phyloP scores from a whole-genome alignment of 2,888 invertebrate genomes.

The Buathra laborator region DNA sequence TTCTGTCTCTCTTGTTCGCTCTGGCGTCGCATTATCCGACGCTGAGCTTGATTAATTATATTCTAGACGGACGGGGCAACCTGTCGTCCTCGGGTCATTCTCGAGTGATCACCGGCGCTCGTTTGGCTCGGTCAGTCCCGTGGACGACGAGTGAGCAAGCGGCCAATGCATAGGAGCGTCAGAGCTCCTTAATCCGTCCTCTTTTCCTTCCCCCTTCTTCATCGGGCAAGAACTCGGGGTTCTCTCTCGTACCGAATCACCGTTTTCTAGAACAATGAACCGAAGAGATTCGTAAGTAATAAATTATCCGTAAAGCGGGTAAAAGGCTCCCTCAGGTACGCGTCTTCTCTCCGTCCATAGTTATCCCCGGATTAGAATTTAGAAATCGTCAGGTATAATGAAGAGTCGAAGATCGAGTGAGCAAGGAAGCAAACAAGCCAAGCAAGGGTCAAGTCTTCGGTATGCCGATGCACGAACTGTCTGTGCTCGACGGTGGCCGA shows the following conservation, averaged over 20 bases:
- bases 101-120: conserved; percentile 64
- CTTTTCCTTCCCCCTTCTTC: conserved; percentile 30
- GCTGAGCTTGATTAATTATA: conserved; percentile 82
- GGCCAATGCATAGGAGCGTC: background rate
- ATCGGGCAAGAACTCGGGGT: conserved; percentile 37
- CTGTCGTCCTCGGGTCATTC: conserved; percentile 73
- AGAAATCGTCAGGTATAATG: conserved; percentile 65
- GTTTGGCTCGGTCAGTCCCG: conserved; percentile 11
- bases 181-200: conserved; percentile 71
- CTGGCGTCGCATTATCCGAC: conserved; percentile 74
- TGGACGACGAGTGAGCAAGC: conserved; percentile 42
- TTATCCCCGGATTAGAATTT: conserved; percentile 63
- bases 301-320: conserved; percentile 79
- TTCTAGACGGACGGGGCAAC: conserved; percentile 71
- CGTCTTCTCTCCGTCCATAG: conserved; percentile 49
- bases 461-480: background rate
- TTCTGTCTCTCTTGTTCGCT: conserved; percentile 42
- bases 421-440: conserved; percentile 7
- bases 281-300: conserved; percentile 77
- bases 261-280: conserved; percentile 78
- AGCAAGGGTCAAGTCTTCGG: conserved; percentile 13
- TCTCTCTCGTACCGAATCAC: conserved; percentile 71
- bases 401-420: conserved; percentile 19
- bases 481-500: background rate
- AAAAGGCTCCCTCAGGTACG: conserved; percentile 73